Evolutionary conservation across 2,888 invertebrate genomes (phyloP), one percentile per base, ranked within the genome.

Genomic region (Agonopterix arenella): DNA sequence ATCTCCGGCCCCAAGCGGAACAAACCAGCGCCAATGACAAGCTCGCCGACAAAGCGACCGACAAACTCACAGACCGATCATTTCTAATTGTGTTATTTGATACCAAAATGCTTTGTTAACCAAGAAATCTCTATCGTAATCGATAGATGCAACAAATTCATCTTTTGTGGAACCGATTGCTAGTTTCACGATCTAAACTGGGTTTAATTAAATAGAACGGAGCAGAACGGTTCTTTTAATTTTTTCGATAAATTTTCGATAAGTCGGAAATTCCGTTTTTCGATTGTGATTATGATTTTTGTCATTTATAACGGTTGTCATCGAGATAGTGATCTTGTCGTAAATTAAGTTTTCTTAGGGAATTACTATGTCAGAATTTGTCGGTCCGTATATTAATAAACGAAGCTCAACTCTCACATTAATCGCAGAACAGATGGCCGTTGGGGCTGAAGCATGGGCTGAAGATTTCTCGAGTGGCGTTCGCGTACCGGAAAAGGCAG

Each of bases 51-150:
- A 85, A 85, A 86, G 85, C 76, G 62, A 49, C 80, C 79, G 79
- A 61, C 76, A 62, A 60, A 70, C 69, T 73, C 69, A 79, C 77
- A 73, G 28, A 64, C 71, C 80, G 84, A 84, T 86, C 85, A 80
- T 70, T 80, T 84, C 80, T 89, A 89, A 89, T 89, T 88, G 89
- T 89, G 80, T 80, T 88, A 84, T 84, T 84, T 81, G 88, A 88
- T 86, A 84, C 83, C 74, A 84, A 85, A 86, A 84, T 79, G 76
- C 83, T 80, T 86, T 88, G 88, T 88, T 80, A 76, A 66, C 69
- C 74, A 74, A 73, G 75, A 81, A 82, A 83, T 79, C 81, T 84
- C 78, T 78, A 83, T 83, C 82, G 72, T 68, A 73, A 82, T 82
- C 82, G 73, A 72, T 70, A 62, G 71, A 72, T 70, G 68, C 71